Percentiles rank a stretch among this genome's conserved stretches.
phyloP scores from a whole-genome alignment of 2,888 invertebrate species.

The Mesochorus sp. region DNA sequence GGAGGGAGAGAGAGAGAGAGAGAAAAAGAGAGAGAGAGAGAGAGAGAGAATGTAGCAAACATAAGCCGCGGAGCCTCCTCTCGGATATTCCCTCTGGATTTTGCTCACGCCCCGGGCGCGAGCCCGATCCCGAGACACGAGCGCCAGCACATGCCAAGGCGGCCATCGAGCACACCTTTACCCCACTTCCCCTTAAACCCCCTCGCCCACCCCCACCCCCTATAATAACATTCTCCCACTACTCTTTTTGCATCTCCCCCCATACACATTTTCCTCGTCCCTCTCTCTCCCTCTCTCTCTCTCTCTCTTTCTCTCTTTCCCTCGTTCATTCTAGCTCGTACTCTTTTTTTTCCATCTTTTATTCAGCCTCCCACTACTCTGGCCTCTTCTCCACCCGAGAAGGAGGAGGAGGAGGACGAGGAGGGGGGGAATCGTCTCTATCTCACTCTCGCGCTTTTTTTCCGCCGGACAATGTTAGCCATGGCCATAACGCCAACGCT shows the following conservation, averaged over 20 bases:
- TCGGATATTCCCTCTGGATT: slow-evolving; percentile 67
- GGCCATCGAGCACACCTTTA: slow-evolving; percentile 75
- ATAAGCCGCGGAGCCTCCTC: slow-evolving; percentile 51
- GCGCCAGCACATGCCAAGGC: slow-evolving; percentile 70
- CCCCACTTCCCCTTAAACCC: slow-evolving; percentile 57
- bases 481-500: slow-evolving; percentile 74
- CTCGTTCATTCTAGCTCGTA: background rate
- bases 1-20: slow-evolving; percentile 16
- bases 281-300: slow-evolving; percentile 24
- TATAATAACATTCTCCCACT: slow-evolving; percentile 34
- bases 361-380: slow-evolving; percentile 24
- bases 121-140: slow-evolving; percentile 70
- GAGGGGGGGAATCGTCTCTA: background rate
- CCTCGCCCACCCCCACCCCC: slow-evolving; percentile 63
- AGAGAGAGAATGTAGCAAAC: slow-evolving; percentile 15
- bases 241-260: slow-evolving; percentile 40
- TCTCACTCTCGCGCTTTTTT: slow-evolving; percentile 17
- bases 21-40: slow-evolving; percentile 28
- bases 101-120: slow-evolving; percentile 79
- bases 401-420: background rate
- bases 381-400: background rate
- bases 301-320: background rate
- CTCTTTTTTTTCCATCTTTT: background rate
- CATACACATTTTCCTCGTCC: slow-evolving; percentile 48
- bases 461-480: slow-evolving; percentile 65